Evolutionary conservation across 2,888 invertebrate species (phyloP), one percentile per base, ranked within the genome.

Genomic region (Lagria hirta): DNA sequence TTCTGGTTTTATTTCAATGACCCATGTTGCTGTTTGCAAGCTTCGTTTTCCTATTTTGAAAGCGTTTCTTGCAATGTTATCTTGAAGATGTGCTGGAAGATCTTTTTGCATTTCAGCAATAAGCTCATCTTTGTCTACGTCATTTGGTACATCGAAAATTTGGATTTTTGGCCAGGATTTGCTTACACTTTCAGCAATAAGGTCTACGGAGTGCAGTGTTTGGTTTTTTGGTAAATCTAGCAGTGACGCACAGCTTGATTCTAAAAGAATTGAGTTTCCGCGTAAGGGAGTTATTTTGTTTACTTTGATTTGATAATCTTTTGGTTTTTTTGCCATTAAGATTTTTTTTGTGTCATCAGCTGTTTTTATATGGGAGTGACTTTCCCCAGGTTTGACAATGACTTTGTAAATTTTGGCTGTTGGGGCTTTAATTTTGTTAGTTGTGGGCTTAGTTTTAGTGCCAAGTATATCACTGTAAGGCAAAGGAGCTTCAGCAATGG

Each of bases 91-190:
- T 3, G 14, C 26, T 27, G 14, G 16, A n/a, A n/a, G n/a, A n/a
- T n/a, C n/a, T 6, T 10, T 10, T 4, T 3, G 6, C 4, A 30
- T 10, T 8, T 30, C 18, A 3, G 1, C n/a, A n/a, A 30, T 8
- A 11, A 30, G 11, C 2, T 30, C 18, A 18, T 30, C 18, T 2
- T 6, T 8, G 3, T 8, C 11, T 8, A 30, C 4, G n/a, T 16
- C 16, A 2, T 18, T 18, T 8, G 18, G 30, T 2, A 30, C 30
- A 5, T 30, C 16, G 18, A 10, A 30, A 17, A 30, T 18, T 11
- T 18, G 16, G 11, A 17, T 30, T 12, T 30, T 30, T 1, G 30
- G 30, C 30, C 30, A 30, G 4, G 18, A 10, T 18, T 30, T 30
- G 11, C 18, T 11, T 7, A 30, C 10, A n/a, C 18, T 16, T 10